Conservation (phyloP, 1,140 invertebrate genomes). For the Trichogramma pretiosum region DNA sequence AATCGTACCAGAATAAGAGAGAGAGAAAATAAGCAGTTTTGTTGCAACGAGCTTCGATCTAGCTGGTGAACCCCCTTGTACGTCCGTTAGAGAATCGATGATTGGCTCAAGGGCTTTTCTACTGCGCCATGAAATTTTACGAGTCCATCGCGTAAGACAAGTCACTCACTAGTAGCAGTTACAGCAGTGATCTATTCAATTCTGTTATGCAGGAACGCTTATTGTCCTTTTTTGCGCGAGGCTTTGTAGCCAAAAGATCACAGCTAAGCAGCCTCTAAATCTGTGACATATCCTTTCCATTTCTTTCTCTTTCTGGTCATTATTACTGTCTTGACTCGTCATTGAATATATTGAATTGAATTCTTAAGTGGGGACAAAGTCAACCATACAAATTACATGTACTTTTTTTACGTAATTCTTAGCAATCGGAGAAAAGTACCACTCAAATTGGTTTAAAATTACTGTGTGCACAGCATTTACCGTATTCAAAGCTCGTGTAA, state of each 20-base stretch:
- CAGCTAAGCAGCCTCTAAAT: conserved; percentile 5
- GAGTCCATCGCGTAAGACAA: conserved; percentile 9
- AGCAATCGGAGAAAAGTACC: too few species aligned
- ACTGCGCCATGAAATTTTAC: conserved; percentile 17
- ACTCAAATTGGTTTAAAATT: too few species aligned
- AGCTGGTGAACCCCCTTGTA: too few species aligned
- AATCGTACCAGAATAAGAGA: background rate
- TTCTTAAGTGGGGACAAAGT: too few species aligned
- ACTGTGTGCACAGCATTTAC: too few species aligned
- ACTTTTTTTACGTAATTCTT: too few species aligned
- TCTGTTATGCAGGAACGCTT: conserved; percentile 5
- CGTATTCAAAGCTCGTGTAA: too few species aligned
- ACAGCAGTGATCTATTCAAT: conserved; percentile 12
- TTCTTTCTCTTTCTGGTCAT: background rate
- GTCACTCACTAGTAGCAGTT: too few species aligned
- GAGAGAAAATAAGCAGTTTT: conserved; percentile 7
- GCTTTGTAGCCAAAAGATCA: background rate
- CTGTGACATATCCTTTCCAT: conserved; percentile 7
- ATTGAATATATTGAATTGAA: too few species aligned
- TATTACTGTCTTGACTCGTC: too few species aligned
- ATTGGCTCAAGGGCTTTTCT: conserved; percentile 20
- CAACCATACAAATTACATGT: too few species aligned
- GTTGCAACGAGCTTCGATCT: background rate
- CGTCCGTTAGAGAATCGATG: conserved; percentile 16
- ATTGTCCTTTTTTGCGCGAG: conserved; percentile 5